Base-by-base conservation (phyloP, 1,140 invertebrate genomes). In the Arctopsyche grandis region DNA sequence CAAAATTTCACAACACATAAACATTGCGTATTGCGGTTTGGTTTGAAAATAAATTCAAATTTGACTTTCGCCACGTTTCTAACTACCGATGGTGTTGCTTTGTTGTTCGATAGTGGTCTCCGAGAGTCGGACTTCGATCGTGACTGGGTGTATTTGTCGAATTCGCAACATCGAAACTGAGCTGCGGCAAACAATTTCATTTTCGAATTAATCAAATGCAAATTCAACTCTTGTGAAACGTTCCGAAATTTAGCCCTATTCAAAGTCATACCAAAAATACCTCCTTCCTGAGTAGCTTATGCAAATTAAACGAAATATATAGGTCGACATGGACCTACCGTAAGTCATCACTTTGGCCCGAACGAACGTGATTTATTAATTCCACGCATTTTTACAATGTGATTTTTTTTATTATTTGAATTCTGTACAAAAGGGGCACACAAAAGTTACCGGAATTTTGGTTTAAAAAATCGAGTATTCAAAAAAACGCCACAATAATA, bases 171-270 rank as follows among this genome's bases (percentile, higher is more conserved):
- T 52, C 10, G 48, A 38, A 38, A 52, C 48, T 52, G 48, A 5
- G 12, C 24, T 26, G 12, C 63, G 63, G 5, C 63, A 26, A 12
- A 66, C 63, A 66, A 66, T 66, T 66, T 66, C 0, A 22, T 26
- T 66, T 66, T 10, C 5, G 63, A 12, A 66, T 66, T 66, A 66
- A 29, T 66, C 63, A 22, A 66, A 66, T 66, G 63, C 63, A 66
- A 66, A 66, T 66, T 66, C 24, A 14, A 24, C 63, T n/a, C n/a
- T n/a, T 21, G 22, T 52, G 48, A 52, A 52, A 52, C 48, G 21
- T 60, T 19, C 0, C 58, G 9, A 66, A 66, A 66, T 66, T 66
- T 26, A 22, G 10, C 22, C 63, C 58, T 52, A 26, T 66, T 29
- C 63, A 29, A 29, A 60, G 21, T 24, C 21, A 24, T 24, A 24